Evolutionary conservation across 2,888 invertebrate genomes (phyloP).

Genomic region (Idaea dimidiata): DNA sequence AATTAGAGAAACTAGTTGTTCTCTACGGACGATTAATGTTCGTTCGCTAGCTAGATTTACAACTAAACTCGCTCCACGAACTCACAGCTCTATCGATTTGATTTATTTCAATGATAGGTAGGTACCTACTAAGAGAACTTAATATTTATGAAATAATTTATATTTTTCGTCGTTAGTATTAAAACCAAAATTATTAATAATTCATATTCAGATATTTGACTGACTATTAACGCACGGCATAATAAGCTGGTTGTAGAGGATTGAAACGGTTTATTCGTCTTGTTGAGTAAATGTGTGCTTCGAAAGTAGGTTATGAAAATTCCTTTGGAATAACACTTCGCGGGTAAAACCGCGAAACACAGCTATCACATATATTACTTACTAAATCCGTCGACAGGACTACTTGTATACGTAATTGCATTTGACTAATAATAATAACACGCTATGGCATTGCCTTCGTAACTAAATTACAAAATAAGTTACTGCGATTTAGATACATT

Average conservation of each 20-base stretch:
- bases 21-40: constrained; percentile 64
- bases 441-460: background rate
- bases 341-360: background rate
- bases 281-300: no score
- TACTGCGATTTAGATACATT: background rate
- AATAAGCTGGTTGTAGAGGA: no score
- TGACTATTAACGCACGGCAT: no score
- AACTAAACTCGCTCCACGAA: constrained; percentile 43
- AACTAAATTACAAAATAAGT: background rate
- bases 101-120: constrained; percentile 14
- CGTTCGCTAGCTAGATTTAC: constrained; percentile 58
- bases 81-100: constrained; percentile 33
- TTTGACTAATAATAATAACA: background rate
- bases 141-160: background rate
- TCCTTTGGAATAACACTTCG: background rate
- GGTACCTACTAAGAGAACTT: background rate
- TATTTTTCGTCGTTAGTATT: background rate
- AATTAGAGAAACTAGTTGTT: constrained; percentile 69
- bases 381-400: background rate
- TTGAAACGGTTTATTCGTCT: no score
- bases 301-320: no score
- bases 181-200: no score
- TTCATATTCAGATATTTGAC: no score
- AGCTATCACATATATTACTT: background rate
- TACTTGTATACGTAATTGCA: background rate